phyloP scores from a whole-genome alignment of 1,140 invertebrate genomes.

The Scaptodrosophila lebanonensis region DNA sequence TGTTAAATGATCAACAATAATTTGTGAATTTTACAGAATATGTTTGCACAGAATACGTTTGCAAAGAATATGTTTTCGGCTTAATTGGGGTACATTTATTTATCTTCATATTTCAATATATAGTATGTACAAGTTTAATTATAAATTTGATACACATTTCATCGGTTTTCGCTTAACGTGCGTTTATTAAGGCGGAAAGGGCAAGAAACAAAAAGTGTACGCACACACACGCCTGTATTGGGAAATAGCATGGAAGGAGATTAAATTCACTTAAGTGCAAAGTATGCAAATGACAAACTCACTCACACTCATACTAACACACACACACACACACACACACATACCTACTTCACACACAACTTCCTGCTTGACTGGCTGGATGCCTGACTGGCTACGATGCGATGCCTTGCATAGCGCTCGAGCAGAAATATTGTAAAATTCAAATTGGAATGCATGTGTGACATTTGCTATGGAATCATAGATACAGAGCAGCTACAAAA shows the following conservation, averaged over 20 bases:
- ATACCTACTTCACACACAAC: constrained; percentile 4
- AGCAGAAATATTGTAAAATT: constrained; percentile 52
- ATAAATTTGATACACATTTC: too few species aligned
- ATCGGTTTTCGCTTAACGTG: too few species aligned
- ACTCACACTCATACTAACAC: not conserved
- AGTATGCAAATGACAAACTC: constrained; percentile 60
- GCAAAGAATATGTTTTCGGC: too few species aligned
- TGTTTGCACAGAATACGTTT: too few species aligned
- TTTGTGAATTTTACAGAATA: too few species aligned
- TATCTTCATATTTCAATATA: too few species aligned
- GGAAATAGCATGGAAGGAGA: constrained; percentile 32
- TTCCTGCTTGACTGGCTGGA: too few species aligned
- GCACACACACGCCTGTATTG: constrained; percentile 15
- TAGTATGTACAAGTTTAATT: too few species aligned
- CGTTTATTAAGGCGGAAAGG: too few species aligned
- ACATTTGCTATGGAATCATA: constrained; percentile 27
- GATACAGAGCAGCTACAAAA: not conserved
- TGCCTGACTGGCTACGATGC: too few species aligned
- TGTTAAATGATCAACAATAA: too few species aligned
- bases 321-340: not conserved
- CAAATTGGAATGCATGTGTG: constrained; percentile 57
- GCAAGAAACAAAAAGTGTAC: not conserved
- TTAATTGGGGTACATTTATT: too few species aligned
- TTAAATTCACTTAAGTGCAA: constrained; percentile 64
- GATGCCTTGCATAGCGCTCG: constrained; percentile 23